phyloP scores from a whole-genome alignment of 1,140 invertebrate genomes.

The Radopholus similis region DNA sequence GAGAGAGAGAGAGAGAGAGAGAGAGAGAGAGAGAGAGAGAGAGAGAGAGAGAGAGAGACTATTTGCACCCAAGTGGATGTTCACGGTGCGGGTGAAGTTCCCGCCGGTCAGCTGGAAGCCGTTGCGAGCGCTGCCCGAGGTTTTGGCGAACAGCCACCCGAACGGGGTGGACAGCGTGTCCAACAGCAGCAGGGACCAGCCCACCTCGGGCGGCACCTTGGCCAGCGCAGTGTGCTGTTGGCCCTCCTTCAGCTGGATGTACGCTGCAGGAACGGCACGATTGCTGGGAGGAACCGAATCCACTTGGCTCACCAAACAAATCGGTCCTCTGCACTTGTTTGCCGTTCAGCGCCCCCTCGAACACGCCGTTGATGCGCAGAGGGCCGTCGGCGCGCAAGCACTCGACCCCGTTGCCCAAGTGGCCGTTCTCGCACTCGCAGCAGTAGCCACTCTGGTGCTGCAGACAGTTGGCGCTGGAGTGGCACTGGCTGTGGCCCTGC shows the following conservation, averaged over 20 bases:
- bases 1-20: too few species aligned
- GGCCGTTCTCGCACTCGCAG: constrained; percentile 75
- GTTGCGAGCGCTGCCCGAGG: constrained; percentile 17
- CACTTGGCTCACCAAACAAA: constrained; percentile 69
- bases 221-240: constrained; percentile 85
- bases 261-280: constrained; percentile 61
- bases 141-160: constrained; percentile 82
- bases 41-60: not conserved
- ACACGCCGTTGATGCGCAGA: constrained; percentile 77
- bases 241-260: constrained; percentile 81
- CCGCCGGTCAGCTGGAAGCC: constrained; percentile 42
- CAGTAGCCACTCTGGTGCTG: constrained; percentile 73
- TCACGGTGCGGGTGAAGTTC: constrained; percentile 10
- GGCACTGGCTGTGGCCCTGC: constrained; percentile 12
- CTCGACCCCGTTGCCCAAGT: constrained; percentile 82
- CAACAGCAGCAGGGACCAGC: constrained; percentile 74
- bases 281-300: not conserved
- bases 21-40: not conserved
- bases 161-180: constrained; percentile 75
- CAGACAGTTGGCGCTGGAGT: constrained; percentile 11
- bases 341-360: constrained; percentile 77
- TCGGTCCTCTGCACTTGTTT: constrained; percentile 72
- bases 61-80: constrained; percentile 17
- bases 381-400: constrained; percentile 67
- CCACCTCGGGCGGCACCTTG: constrained; percentile 71